phyloP scores from a whole-genome alignment of 2,797 vertebrate genomes.

The Delichon dasypus region DNA sequence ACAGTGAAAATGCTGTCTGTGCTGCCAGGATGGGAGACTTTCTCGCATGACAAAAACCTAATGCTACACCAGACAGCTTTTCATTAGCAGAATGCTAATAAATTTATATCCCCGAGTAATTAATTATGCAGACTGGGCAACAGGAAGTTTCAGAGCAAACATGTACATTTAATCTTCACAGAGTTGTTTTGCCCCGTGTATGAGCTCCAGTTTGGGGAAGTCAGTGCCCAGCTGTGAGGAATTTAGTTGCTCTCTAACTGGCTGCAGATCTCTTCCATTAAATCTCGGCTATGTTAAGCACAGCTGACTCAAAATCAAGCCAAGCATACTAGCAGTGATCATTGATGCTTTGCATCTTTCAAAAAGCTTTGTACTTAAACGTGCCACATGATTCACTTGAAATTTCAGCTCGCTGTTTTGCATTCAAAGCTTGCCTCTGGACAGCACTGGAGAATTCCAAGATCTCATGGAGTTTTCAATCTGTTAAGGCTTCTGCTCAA shows the following conservation, averaged over 20 bases:
- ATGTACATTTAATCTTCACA: not conserved
- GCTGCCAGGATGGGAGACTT: not conserved
- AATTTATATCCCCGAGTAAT: not conserved
- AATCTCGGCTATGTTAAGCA: not conserved
- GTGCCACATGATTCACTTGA: not conserved
- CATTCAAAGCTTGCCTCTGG: not conserved
- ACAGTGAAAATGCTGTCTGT: not conserved
- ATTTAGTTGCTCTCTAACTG: not conserved
- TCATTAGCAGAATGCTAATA: constrained; percentile 1
- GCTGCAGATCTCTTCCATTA: not conserved
- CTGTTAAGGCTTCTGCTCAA: not conserved
- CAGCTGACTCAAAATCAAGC: not conserved
- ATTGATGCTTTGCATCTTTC: not conserved
- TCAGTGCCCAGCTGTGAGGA: not conserved
- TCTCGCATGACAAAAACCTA: not conserved
- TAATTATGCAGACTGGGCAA: not conserved
- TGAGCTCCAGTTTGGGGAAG: not conserved
- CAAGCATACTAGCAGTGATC: not conserved
- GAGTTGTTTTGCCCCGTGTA: not conserved
- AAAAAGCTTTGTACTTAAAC: not conserved
- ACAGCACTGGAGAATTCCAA: not conserved
- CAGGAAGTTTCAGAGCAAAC: not conserved
- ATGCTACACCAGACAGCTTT: not conserved
- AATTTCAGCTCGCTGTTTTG: not conserved
- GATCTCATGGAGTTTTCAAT: not conserved